Evolutionary conservation across 2,888 invertebrate species (phyloP), one percentile per base, ranked within the genome.

Genomic region (Lamellibrachia satsuma): DNA sequence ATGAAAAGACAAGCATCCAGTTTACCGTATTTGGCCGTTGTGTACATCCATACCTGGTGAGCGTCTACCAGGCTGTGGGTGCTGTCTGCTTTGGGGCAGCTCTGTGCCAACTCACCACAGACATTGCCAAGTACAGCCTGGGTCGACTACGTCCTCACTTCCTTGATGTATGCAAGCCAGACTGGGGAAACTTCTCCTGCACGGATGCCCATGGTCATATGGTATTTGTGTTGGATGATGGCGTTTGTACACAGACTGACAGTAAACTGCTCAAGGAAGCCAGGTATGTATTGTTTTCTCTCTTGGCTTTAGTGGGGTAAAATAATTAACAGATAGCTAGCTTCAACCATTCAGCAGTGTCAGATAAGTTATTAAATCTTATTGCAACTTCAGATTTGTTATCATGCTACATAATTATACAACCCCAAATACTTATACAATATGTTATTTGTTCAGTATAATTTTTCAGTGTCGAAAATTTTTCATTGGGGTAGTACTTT

Each of bases 91-190:
- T 98, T 96, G 99, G 98, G 0, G 98, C 98, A 92, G 98, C 98
- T 91, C 97, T 98, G 94, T 98, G 98, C 94, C 98, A 98, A 96
- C 97, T 98, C 91, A 97, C 98, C 94, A 99, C 99, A 2, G 99
- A 99, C 96, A 97, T 99, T 94, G 98, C 98, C 94, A 99, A 99
- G 97, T 99, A 99, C 96, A 98, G 98, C 22, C 98, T 99, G 94
- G 99, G 99, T 91, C 97, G 99, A 93, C 97, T 99, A 94, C 97
- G 99, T 95, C 99, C 99, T 75, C 99, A 99, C 91, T 99, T 99
- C 97, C 97, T 98, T 96, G 97, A 97, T 94, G 98, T 99, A 0
- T 99, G 99, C 96, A 97, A 97, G 93, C 99, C 99, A 3, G 94
- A 96, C 91, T 95, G 91, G 75, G 51, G 91, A n/a, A 57, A 91